Evolutionary conservation across 1,140 invertebrate species (phyloP).

Genomic region (Cardiocondyla obscurior): DNA sequence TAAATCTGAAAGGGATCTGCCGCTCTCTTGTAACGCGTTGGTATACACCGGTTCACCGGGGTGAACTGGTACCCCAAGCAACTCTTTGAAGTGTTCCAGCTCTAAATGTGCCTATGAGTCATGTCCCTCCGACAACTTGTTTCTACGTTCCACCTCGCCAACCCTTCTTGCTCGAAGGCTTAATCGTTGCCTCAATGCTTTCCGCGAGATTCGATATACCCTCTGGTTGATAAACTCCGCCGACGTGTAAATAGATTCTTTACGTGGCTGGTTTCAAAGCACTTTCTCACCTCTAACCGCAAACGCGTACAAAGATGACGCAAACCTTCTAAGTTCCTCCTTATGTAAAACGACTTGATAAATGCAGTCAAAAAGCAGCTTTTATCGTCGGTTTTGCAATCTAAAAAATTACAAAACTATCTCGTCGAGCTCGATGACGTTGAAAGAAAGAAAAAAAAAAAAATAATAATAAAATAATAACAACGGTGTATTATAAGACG

Average conservation of each 20-base stretch:
- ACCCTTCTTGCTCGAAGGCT: slow-evolving; percentile 59
- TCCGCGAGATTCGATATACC: slow-evolving; percentile 35
- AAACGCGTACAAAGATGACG: background rate
- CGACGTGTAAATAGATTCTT: slow-evolving; percentile 50
- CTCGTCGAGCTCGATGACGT: background rate
- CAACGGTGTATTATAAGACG: background rate
- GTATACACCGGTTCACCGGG: slow-evolving; percentile 60
- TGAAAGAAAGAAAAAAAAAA: no score
- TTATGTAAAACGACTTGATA: background rate
- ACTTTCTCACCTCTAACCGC: slow-evolving; percentile 27
- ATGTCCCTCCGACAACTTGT: slow-evolving; percentile 67
- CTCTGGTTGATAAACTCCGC: slow-evolving; percentile 51
- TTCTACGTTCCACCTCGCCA: slow-evolving; percentile 64
- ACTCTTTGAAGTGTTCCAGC: slow-evolving; percentile 66
- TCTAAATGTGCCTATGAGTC: slow-evolving; percentile 67
- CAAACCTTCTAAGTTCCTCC: background rate
- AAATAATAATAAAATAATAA: no score
- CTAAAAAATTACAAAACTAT: background rate
- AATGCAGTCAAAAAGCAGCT: background rate
- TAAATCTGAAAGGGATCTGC: slow-evolving; percentile 75
- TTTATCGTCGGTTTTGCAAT: background rate
- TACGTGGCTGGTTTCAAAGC: slow-evolving; percentile 39
- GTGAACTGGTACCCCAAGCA: slow-evolving; percentile 42
- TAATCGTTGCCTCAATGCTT: slow-evolving; percentile 63
- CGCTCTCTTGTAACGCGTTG: slow-evolving; percentile 57